These are phyloP conservation scores for Anguilla pacifica DNA, from an alignment of 2,797 vertebrate species.

Conservation along the genomic window DNA sequence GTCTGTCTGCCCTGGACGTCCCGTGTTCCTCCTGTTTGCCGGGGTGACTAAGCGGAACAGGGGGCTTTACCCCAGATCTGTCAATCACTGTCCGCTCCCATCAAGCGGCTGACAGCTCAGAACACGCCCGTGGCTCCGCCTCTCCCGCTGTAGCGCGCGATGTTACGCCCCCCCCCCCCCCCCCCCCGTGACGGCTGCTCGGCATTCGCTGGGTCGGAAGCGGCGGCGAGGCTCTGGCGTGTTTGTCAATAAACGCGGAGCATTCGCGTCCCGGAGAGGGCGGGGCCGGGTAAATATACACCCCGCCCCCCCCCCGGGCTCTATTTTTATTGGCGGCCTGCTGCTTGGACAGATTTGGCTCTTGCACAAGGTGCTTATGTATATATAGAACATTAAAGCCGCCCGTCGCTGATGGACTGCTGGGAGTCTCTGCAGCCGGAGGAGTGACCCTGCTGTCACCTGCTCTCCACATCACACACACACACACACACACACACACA, in stretches of 20 bases:
- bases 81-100: neutral
- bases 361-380: conserved; percentile 49
- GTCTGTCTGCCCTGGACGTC: neutral
- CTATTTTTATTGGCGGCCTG: conserved; percentile 22
- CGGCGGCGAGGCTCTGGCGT: neutral
- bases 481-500: no score
- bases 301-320: neutral
- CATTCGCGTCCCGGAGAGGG: neutral
- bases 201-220: neutral
- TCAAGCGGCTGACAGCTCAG: neutral
- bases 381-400: conserved; percentile 63
- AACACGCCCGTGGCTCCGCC: neutral
- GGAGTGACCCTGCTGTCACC: neutral
- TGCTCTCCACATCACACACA: no score
- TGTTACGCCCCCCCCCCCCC: neutral
- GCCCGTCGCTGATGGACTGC: conserved; percentile 45
- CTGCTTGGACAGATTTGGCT: conserved; percentile 63
- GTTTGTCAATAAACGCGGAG: neutral
- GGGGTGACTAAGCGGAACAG: neutral
- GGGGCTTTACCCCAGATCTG: conserved; percentile 14
- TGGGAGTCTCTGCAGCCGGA: neutral
- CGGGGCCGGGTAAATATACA: neutral
- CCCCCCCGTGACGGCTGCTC: neutral
- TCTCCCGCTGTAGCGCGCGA: neutral
- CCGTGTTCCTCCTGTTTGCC: neutral